A percentile compares a stretch with the other conserved stretches of the same genome.
These are phyloP conservation scores for Catostylus mosaicus DNA, from an alignment of 30 jellyfish, hydroid and myxozoan genomes.

Conservation along the genomic window DNA sequence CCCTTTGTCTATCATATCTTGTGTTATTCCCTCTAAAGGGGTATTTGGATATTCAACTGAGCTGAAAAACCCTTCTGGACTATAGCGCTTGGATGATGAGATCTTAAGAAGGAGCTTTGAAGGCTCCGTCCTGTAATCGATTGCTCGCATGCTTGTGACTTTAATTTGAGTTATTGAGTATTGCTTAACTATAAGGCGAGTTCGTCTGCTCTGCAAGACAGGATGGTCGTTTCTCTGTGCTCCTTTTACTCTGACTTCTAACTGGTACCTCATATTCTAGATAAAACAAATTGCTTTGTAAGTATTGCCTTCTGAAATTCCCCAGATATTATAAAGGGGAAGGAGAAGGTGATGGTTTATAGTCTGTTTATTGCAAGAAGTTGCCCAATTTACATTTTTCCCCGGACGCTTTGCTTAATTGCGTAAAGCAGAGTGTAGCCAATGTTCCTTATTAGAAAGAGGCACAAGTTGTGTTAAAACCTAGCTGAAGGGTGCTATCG, in stretches of 20 bases:
- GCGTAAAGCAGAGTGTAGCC: no score
- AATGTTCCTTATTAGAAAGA: no score
- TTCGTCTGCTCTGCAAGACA: slow-evolving; percentile 42
- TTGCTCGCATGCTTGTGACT: slow-evolving; percentile 44
- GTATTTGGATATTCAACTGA: slow-evolving; percentile 34
- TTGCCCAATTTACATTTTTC: no score
- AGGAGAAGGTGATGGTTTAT: neutral
- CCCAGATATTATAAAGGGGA: neutral
- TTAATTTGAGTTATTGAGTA: slow-evolving; percentile 45
- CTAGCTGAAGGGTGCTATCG: no score
- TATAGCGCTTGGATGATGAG: neutral
- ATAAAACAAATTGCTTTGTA: neutral
- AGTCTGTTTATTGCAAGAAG: neutral
- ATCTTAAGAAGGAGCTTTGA: slow-evolving; percentile 41
- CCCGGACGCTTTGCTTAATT: no score
- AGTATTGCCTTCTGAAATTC: neutral
- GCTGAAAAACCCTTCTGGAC: slow-evolving; percentile 49
- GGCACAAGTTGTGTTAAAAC: no score
- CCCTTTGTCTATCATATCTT: slow-evolving; percentile 44
- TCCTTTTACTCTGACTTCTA: slow-evolving; percentile 20
- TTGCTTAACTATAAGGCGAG: slow-evolving; percentile 51
- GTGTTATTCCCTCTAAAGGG: slow-evolving; percentile 60
- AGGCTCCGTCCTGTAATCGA: slow-evolving; percentile 57
- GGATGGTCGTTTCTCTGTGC: slow-evolving; percentile 66
- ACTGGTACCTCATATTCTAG: slow-evolving; percentile 23